Evolutionary conservation across 2,888 invertebrate species (phyloP), one percentile per base, ranked within the genome.

Genomic region (Drosophila emarginata): DNA sequence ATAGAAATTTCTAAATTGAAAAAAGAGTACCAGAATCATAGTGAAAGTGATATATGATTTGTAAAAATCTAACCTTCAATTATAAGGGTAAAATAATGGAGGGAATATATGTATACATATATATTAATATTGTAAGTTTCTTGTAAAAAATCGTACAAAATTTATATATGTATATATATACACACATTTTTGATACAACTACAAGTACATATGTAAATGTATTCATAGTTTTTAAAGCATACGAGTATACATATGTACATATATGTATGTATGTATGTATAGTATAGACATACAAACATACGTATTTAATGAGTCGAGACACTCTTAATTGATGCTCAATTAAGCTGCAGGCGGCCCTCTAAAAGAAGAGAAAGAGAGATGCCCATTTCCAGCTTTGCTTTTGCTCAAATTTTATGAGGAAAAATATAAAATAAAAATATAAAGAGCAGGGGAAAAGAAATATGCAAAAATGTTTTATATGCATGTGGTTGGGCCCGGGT

Each of bases 281-380:
- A 37, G 5, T 14, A 14, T 6, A 2, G 2, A 37, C n/a, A 37
- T 11, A 40, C 7, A 40, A 15, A 7, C 15, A 18, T 15, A 18
- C 40, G 40, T 69, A 74, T 74, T 85, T 79, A 83, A 84, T 84
- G 86, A 85, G 86, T 75, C 81, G 85, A 69, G 78, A 83, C 81
- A 85, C 74, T 84, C 83, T 84, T 84, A 84, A 84, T 84, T 84
- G 84, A 84, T 80, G 83, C 81, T 84, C 83, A 84, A 83, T 84
- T 84, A 85, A 83, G 78, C 79, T 61, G 39, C 62, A 62, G 37
- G n/a, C 63, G 21, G 40, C 39, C 61, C 50, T 53, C 26, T 26
- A 62, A 52, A 50, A 21, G 14, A 45, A 63, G 50, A 18, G 60
- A 23, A 14, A 7, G 9, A 28, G 54, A 45, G 45, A 52, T 14